These are phyloP conservation scores for Diploscapter pachys DNA, from an alignment of 1,140 invertebrate genomes.

Conservation along the genomic window DNA sequence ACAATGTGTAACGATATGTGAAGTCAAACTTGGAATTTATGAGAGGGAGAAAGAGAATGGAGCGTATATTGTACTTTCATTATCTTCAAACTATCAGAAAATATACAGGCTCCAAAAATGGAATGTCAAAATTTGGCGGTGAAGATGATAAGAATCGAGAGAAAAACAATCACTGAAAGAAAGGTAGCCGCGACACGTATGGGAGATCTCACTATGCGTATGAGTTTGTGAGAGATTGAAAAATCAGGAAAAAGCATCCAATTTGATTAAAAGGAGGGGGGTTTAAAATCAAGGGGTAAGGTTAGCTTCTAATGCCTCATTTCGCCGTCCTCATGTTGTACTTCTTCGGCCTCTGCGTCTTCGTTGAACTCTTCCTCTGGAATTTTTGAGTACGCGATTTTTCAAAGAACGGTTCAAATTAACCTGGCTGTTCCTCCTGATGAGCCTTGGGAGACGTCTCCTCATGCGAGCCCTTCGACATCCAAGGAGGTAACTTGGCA, in stretches of 20 bases:
- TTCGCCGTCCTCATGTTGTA: constrained; percentile 28
- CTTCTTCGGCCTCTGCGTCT: constrained; percentile 38
- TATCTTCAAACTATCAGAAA: too few species aligned
- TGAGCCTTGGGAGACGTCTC: too few species aligned
- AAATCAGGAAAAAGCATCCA: background rate
- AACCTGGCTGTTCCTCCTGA: too few species aligned
- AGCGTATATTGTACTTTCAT: too few species aligned
- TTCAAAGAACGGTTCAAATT: too few species aligned
- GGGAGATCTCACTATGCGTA: constrained; percentile 26
- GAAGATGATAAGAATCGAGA: background rate
- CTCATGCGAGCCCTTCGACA: background rate
- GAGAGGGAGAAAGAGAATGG: too few species aligned
- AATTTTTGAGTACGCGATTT: constrained; percentile 14
- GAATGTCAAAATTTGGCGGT: too few species aligned
- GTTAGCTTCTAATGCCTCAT: background rate
- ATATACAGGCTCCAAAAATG: too few species aligned
- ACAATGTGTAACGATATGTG: too few species aligned
- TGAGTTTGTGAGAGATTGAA: constrained; percentile 18
- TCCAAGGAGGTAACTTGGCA: constrained; percentile 12
- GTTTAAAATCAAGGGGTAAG: background rate
- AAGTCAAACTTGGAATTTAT: too few species aligned
- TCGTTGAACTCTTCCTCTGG: constrained; percentile 42
- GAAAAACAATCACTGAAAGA: background rate
- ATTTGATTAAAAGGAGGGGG: too few species aligned
- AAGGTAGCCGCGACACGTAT: constrained; percentile 5